Percentiles rank a stretch among this genome's conserved stretches.
Evolutionary conservation across 1,140 invertebrate genomes (phyloP).

Genomic region (Steinernema feltiae): DNA sequence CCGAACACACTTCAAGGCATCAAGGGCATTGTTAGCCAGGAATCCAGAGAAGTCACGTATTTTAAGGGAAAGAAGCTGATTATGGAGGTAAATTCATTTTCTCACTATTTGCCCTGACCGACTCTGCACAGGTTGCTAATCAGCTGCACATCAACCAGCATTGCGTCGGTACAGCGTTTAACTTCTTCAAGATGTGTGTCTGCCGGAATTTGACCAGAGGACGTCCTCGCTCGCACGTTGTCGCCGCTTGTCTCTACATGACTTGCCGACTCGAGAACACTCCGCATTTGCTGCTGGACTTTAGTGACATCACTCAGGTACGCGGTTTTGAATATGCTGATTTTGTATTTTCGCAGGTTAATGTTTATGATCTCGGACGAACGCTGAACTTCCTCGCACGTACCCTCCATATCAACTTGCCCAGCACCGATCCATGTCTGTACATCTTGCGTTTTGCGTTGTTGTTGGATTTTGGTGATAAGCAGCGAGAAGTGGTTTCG

Average conservation of each 20-base stretch:
- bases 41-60: conserved; percentile 52
- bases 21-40: conserved; percentile 39
- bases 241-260: conserved; percentile 94
- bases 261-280: conserved; percentile 88
- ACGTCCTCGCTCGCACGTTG: conserved; percentile 78
- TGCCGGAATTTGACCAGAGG: conserved; percentile 78
- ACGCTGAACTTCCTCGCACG: conserved; percentile 82
- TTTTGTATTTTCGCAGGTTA: conserved; percentile 67
- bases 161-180: conserved; percentile 83
- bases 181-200: conserved; percentile 95
- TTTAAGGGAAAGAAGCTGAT: conserved; percentile 52
- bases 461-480: conserved; percentile 75
- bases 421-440: conserved; percentile 82
- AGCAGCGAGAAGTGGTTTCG: conserved; percentile 67
- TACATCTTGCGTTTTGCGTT: conserved; percentile 91
- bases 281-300: conserved; percentile 91
- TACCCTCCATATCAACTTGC: conserved; percentile 83
- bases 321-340: conserved; percentile 23
- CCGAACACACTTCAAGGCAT: conserved; percentile 40
- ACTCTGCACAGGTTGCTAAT: conserved; percentile 44
- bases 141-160: conserved; percentile 70
- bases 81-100: conserved; percentile 42
- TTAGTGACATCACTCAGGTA: conserved; percentile 80
- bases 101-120: neutral
- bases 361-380: conserved; percentile 86